Percentiles rank a stretch among this genome's conserved stretches.
Evolutionary conservation across 2,113 vertebrate species (phyloP).

Genomic region (Lonchura striata): DNA sequence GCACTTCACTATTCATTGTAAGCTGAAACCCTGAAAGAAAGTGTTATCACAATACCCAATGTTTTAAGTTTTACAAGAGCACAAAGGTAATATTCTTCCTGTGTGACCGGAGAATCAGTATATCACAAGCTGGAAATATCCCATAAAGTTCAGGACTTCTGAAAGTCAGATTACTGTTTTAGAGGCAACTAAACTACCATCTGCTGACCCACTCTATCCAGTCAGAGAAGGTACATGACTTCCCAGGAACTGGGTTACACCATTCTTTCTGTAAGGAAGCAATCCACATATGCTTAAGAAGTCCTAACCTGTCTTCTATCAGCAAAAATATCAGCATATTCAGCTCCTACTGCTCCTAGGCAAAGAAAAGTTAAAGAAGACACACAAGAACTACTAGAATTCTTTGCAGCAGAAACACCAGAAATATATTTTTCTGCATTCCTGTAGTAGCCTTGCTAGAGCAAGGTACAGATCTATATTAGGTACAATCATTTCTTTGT

Average conservation of each 20-base stretch:
- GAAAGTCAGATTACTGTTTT: neutral
- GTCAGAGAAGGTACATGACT: neutral
- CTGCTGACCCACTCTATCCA: neutral
- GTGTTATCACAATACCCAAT: neutral
- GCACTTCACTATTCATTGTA: neutral
- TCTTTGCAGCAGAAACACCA: neutral
- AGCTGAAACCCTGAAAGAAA: neutral
- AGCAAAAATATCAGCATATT: neutral
- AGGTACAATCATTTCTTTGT: neutral
- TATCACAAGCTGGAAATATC: neutral
- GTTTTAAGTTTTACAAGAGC: neutral
- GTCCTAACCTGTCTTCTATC: neutral
- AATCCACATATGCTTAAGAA: neutral
- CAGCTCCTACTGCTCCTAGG: neutral
- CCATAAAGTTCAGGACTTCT: neutral
- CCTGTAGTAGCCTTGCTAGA: neutral
- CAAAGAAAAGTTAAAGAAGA: neutral
- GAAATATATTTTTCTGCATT: neutral
- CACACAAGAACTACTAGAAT: neutral
- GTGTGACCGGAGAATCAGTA: neutral
- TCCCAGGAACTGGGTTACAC: neutral
- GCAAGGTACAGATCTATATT: neutral
- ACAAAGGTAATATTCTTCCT: neutral
- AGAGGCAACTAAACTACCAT: neutral
- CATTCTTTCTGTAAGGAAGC: neutral